Conservation (phyloP, 2,888 invertebrate genomes). For the Brachycybe producta region DNA sequence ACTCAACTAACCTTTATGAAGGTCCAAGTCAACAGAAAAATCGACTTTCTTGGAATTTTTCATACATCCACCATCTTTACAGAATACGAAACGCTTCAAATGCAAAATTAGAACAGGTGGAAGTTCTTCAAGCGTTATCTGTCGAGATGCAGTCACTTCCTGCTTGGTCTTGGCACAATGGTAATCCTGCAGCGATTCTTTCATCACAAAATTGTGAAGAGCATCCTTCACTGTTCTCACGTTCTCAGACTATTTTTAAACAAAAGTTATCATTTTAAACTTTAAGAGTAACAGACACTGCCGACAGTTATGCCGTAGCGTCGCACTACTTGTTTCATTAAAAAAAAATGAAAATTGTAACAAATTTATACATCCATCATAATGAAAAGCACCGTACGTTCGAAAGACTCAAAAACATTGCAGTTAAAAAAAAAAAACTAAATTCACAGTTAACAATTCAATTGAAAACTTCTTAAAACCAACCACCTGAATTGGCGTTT, state of each 20-base stretch:
- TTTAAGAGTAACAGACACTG: too few relatives aligned
- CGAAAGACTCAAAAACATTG: too few relatives aligned
- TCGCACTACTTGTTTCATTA: too few relatives aligned
- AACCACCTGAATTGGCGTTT: too few relatives aligned
- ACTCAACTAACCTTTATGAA: constrained; percentile 67
- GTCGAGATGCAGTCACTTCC: constrained; percentile 72
- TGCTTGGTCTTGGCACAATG: constrained; percentile 66
- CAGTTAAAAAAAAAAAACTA: too few relatives aligned
- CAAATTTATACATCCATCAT: too few relatives aligned
- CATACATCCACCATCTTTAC: constrained; percentile 73
- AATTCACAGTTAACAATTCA: too few relatives aligned
- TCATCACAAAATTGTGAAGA: constrained; percentile 67
- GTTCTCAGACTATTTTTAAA: constrained; percentile 36
- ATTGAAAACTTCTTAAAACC: too few relatives aligned
- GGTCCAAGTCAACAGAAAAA: constrained; percentile 76
- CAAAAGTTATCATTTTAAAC: constrained; percentile 15
- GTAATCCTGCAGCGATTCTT: constrained; percentile 74
- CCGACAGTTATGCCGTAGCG: too few relatives aligned
- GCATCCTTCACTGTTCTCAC: constrained; percentile 62
- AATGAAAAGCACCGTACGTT: too few relatives aligned
- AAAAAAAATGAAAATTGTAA: too few relatives aligned
- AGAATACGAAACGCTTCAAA: constrained; percentile 73
- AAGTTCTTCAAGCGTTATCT: constrained; percentile 73
- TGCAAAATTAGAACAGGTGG: constrained; percentile 81
- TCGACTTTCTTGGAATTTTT: constrained; percentile 85